These are phyloP conservation scores for Apis cerana DNA, from an alignment of 1,140 invertebrate genomes.

Conservation along the genomic window DNA sequence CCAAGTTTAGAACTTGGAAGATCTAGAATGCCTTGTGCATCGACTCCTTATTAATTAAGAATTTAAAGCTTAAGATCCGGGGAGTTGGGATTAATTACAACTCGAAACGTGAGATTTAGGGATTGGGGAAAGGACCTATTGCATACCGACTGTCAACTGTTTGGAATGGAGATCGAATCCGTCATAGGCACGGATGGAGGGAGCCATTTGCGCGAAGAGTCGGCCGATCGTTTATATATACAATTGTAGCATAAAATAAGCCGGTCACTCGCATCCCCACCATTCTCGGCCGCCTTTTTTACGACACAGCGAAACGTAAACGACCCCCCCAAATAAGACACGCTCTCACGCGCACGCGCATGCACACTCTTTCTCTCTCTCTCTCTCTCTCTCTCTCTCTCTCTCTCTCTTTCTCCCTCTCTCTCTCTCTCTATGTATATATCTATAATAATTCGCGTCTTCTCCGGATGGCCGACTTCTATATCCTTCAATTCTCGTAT, in stretches of 20 bases:
- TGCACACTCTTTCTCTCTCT: too few relatives aligned
- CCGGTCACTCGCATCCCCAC: background rate
- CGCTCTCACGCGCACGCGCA: background rate
- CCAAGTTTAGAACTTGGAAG: too few relatives aligned
- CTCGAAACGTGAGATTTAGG: too few relatives aligned
- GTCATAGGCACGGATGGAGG: background rate
- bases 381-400: background rate
- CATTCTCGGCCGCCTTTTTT: background rate
- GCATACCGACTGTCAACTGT: too few relatives aligned
- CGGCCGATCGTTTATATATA: slow-evolving; percentile 18
- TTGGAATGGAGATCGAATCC: background rate
- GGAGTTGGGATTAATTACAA: too few relatives aligned
- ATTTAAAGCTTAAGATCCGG: too few relatives aligned
- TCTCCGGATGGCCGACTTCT: too few relatives aligned
- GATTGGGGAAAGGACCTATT: too few relatives aligned
- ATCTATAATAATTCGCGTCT: background rate
- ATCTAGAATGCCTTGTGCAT: too few relatives aligned
- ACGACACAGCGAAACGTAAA: background rate
- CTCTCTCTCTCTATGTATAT: background rate
- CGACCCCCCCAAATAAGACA: too few relatives aligned
- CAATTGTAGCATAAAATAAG: background rate
- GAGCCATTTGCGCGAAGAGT: slow-evolving; percentile 1
- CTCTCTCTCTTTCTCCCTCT: too few relatives aligned
- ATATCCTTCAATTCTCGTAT: slow-evolving; percentile 40
- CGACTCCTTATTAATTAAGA: too few relatives aligned